These are phyloP conservation scores for Drosophila flavopinicola DNA, from an alignment of 2,888 invertebrate species.

Conservation along the genomic window DNA sequence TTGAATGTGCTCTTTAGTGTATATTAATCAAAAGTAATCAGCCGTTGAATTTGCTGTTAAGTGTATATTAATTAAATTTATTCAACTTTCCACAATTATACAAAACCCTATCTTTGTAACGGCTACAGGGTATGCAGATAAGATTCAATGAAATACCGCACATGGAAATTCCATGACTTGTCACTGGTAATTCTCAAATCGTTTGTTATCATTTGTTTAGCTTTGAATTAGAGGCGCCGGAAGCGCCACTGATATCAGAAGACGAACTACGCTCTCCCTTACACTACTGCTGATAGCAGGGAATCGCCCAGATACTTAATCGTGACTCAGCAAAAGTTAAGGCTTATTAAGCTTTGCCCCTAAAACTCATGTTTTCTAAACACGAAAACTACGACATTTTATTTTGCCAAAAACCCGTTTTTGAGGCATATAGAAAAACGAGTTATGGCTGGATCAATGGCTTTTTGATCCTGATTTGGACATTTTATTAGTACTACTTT, in stretches of 20 bases:
- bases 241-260: constrained; percentile 13
- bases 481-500: too few species aligned
- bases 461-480: too few species aligned
- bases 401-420: too few species aligned
- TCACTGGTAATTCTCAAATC: constrained; percentile 1
- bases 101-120: background rate
- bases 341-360: background rate
- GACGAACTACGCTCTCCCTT: background rate
- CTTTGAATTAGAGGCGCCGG: constrained; percentile 5
- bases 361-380: background rate
- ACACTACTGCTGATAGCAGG: constrained; percentile 15
- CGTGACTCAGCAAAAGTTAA: background rate
- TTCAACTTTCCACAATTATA: too few species aligned
- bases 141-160: background rate
- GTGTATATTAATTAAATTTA: too few species aligned
- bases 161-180: constrained; percentile 3
- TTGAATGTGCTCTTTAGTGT: too few species aligned
- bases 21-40: too few species aligned
- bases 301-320: background rate
- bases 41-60: too few species aligned
- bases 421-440: too few species aligned
- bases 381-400: too few species aligned
- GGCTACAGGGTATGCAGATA: background rate
- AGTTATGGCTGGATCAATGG: too few species aligned
- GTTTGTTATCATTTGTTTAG: constrained; percentile 3